These are phyloP conservation scores for Hippocampus zosterae DNA, from an alignment of 2,113 vertebrate genomes.

Conservation along the genomic window DNA sequence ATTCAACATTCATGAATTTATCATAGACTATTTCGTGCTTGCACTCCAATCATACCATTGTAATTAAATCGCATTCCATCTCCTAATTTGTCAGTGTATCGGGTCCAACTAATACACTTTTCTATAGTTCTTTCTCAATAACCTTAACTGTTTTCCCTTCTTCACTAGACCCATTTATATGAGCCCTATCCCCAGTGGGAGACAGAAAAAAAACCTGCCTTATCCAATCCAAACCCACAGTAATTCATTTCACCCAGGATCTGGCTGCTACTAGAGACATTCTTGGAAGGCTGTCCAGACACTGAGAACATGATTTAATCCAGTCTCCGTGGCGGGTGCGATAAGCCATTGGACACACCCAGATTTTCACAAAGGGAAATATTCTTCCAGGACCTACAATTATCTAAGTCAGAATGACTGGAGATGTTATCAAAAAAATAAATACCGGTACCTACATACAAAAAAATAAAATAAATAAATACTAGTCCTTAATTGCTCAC, in stretches of 20 bases:
- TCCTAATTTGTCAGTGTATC: constrained; percentile 37
- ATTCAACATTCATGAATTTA: not conserved
- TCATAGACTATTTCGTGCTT: constrained; percentile 38
- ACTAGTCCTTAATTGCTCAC: constrained; percentile 64
- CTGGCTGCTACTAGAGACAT: constrained; percentile 54
- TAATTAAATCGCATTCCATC: constrained; percentile 47
- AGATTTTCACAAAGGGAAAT: constrained; percentile 65
- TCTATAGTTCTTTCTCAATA: constrained; percentile 38
- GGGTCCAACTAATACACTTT: constrained; percentile 37
- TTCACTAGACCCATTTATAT: constrained; percentile 33
- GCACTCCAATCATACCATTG: constrained; percentile 23
- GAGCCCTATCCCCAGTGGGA: constrained; percentile 29
- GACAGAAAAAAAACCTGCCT: constrained; percentile 14
- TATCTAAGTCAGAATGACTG: constrained; percentile 64
- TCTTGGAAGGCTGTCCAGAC: constrained; percentile 60
- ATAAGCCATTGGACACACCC: constrained; percentile 60
- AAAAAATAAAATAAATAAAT: constrained; percentile 42
- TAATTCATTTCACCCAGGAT: constrained; percentile 55
- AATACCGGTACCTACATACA: no score
- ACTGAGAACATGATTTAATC: constrained; percentile 57
- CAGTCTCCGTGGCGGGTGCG: constrained; percentile 51
- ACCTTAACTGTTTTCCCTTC: constrained; percentile 24
- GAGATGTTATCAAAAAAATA: constrained; percentile 60
- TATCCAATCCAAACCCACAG: constrained; percentile 45
- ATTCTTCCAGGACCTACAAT: constrained; percentile 64